These are phyloP conservation scores for Palloptera scutellata DNA, from an alignment of 2,888 invertebrate genomes.

Conservation along the genomic window DNA sequence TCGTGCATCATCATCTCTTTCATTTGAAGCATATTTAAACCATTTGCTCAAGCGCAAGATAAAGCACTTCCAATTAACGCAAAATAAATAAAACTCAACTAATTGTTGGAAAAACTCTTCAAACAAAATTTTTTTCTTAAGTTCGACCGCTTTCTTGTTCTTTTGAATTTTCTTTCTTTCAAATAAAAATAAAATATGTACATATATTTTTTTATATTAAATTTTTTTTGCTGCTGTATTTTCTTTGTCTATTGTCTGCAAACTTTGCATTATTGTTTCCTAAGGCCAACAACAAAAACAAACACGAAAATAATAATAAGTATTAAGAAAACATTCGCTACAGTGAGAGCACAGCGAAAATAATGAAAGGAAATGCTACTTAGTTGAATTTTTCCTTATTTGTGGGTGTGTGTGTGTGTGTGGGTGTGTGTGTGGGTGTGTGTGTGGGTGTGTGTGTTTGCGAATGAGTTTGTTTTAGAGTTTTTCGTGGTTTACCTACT, in stretches of 20 bases:
- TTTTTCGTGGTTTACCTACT: too few species aligned
- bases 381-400: too few species aligned
- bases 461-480: too few species aligned
- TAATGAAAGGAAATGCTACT: too few species aligned
- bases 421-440: too few species aligned
- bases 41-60: slow-evolving; percentile 49
- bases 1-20: too few species aligned
- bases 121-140: slow-evolving; percentile 30
- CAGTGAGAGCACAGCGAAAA: too few species aligned
- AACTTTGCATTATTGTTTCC: slow-evolving; percentile 59
- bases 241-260: slow-evolving; percentile 50
- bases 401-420: too few species aligned
- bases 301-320: too few species aligned
- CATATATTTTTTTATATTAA: slow-evolving; percentile 1
- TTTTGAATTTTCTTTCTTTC: not conserved
- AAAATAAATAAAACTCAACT: slow-evolving; percentile 58
- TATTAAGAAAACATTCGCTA: too few species aligned
- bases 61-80: slow-evolving; percentile 59
- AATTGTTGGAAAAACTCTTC: slow-evolving; percentile 50
- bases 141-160: not conserved
- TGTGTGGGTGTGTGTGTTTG: too few species aligned
- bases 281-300: slow-evolving; percentile 42
- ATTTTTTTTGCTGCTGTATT: slow-evolving; percentile 37
- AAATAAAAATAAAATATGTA: not conserved
- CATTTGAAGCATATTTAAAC: slow-evolving; percentile 44